Conservation (phyloP, 2,113 vertebrate species). For the Archocentrus centrarchus region DNA sequence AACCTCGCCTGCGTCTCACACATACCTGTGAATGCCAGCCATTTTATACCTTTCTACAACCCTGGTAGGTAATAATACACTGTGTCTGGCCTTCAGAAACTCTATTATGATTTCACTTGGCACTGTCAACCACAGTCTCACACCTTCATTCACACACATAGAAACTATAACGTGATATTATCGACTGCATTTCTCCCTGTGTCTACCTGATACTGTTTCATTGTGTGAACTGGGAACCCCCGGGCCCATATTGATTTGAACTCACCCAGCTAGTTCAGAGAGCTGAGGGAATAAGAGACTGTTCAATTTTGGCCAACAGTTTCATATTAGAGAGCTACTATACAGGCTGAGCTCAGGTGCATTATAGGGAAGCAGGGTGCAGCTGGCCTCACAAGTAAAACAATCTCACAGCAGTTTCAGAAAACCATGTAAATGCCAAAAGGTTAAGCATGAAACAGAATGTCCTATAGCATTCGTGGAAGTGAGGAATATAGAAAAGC, state of each 20-base stretch:
- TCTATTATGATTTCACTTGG: constrained; percentile 74
- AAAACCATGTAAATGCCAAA: background rate
- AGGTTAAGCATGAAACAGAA: background rate
- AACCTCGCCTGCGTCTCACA: background rate
- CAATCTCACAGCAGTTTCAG: background rate
- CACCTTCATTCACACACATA: constrained; percentile 55
- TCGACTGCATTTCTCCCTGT: constrained; percentile 58
- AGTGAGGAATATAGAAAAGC: background rate
- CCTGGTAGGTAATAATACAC: constrained; percentile 60
- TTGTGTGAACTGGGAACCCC: constrained; percentile 47
- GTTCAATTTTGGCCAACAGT: constrained; percentile 34
- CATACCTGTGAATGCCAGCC: constrained; percentile 41
- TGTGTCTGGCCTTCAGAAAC: constrained; percentile 62
- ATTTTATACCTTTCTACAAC: constrained; percentile 34
- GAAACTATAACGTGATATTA: constrained; percentile 63
- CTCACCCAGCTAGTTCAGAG: constrained; percentile 44
- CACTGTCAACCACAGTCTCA: constrained; percentile 49
- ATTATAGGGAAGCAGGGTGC: background rate
- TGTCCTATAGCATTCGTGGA: background rate
- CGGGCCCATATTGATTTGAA: constrained; percentile 64
- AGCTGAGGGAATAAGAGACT: constrained; percentile 37
- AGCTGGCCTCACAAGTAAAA: background rate
- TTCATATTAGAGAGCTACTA: constrained; percentile 16
- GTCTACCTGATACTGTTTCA: constrained; percentile 65
- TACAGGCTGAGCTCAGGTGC: constrained; percentile 4